A percentile compares a stretch with the other conserved stretches of the same genome.
These are phyloP conservation scores for Hirtodrosophila cameraria DNA, from an alignment of 2,888 invertebrate species.

Conservation along the genomic window DNA sequence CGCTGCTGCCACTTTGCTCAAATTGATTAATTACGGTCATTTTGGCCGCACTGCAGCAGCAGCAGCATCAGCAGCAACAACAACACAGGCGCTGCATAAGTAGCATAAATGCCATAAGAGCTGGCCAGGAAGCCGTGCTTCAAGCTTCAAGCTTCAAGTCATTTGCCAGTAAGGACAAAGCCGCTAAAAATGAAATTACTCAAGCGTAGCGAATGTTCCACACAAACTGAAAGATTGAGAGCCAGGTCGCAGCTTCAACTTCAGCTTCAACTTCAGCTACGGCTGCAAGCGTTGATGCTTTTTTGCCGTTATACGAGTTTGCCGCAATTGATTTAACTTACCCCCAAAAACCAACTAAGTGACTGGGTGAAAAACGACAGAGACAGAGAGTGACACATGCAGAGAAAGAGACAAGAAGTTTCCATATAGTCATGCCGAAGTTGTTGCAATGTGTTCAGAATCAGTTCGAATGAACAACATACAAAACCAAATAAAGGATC, in stretches of 20 bases:
- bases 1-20: conserved; percentile 70
- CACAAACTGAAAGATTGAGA: conserved; percentile 20
- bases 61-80: conserved; percentile 14
- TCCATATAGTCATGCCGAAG: conserved; percentile 10
- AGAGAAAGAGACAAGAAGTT: conserved; percentile 6
- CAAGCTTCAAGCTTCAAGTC: conserved; percentile 58
- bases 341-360: conserved; percentile 49
- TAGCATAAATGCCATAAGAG: conserved; percentile 74
- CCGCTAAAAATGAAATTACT: conserved; percentile 74
- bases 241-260: neutral
- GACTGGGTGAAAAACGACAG: conserved; percentile 1
- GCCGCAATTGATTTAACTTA: conserved; percentile 80
- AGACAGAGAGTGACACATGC: neutral
- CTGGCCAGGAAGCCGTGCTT: conserved; percentile 55
- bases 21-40: conserved; percentile 81
- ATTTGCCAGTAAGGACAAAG: conserved; percentile 77
- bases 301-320: conserved; percentile 40
- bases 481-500: too few relatives aligned
- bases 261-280: conserved; percentile 29
- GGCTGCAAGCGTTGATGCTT: conserved; percentile 43
- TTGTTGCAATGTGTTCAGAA: too few relatives aligned
- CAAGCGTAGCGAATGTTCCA: conserved; percentile 63
- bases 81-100: conserved; percentile 61
- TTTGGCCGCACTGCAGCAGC: conserved; percentile 40
- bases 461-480: too few relatives aligned